These are phyloP conservation scores for Ophraella communa DNA, from an alignment of 2,888 invertebrate species.

Conservation along the genomic window DNA sequence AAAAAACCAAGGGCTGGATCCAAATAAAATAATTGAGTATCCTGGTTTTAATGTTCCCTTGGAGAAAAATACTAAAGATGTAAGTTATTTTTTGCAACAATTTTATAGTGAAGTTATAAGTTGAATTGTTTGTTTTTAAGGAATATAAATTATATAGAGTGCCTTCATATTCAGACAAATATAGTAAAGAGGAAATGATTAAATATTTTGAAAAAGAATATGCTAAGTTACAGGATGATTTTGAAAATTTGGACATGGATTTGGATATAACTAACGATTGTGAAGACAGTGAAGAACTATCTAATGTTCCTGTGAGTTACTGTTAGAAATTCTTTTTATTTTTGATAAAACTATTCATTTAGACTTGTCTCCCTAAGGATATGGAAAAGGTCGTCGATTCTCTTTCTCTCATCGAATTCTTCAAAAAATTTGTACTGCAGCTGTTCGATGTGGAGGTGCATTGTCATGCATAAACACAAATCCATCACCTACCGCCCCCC, in stretches of 20 bases:
- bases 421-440: too few relatives aligned
- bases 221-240: slow-evolving; percentile 46
- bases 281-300: slow-evolving; percentile 21
- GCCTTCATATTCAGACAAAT: slow-evolving; percentile 66
- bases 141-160: slow-evolving; percentile 65
- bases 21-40: slow-evolving; percentile 82
- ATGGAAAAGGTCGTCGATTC: slow-evolving; percentile 31
- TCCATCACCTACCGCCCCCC: too few relatives aligned
- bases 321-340: background rate
- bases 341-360: slow-evolving; percentile 5
- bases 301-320: slow-evolving; percentile 4
- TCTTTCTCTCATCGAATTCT: too few relatives aligned
- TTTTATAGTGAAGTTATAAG: too few relatives aligned
- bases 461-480: too few relatives aligned
- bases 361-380: slow-evolving; percentile 24
- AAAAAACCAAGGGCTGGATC: slow-evolving; percentile 74
- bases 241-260: slow-evolving; percentile 66
- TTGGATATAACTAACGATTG: slow-evolving; percentile 58
- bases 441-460: too few relatives aligned
- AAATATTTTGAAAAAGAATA: slow-evolving; percentile 53
- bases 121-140: slow-evolving; percentile 54
- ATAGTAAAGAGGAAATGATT: slow-evolving; percentile 74
- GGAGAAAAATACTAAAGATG: slow-evolving; percentile 72
- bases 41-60: slow-evolving; percentile 88
- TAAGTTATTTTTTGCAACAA: too few relatives aligned